phyloP scores from a whole-genome alignment of 2,797 vertebrate genomes.

The Mallotus villosus region DNA sequence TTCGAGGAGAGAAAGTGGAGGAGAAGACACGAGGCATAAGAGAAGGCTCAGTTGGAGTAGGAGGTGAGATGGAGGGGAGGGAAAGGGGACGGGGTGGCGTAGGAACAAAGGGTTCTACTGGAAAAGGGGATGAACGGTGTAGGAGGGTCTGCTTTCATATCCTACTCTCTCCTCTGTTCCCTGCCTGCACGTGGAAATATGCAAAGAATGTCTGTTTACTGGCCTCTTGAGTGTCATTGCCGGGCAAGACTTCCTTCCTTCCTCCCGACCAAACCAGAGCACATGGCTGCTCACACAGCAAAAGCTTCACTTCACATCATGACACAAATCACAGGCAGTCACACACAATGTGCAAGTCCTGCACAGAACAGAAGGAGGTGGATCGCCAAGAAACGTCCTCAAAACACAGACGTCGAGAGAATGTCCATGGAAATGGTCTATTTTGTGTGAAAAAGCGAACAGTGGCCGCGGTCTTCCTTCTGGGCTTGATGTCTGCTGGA shows the following conservation, averaged over 20 bases:
- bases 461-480: constrained; percentile 38
- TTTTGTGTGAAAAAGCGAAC: constrained; percentile 36
- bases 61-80: background rate
- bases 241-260: background rate
- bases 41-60: background rate
- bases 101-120: too few relatives aligned
- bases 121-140: too few relatives aligned
- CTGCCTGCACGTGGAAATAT: background rate
- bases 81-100: background rate
- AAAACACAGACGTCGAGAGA: constrained; percentile 7
- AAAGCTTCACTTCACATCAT: constrained; percentile 22
- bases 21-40: background rate
- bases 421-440: background rate
- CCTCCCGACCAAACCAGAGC: background rate
- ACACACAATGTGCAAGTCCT: constrained; percentile 1
- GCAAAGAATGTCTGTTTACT: constrained; percentile 7
- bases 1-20: background rate
- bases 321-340: constrained; percentile 12
- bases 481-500: constrained; percentile 44
- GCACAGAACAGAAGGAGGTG: constrained; percentile 12
- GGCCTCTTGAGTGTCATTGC: constrained; percentile 3
- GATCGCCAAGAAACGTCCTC: background rate
- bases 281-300: constrained; percentile 8
- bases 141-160: background rate
- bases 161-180: background rate